Base-by-base conservation (phyloP, 2,797 vertebrate genomes). In the Acanthurus lineatus region DNA sequence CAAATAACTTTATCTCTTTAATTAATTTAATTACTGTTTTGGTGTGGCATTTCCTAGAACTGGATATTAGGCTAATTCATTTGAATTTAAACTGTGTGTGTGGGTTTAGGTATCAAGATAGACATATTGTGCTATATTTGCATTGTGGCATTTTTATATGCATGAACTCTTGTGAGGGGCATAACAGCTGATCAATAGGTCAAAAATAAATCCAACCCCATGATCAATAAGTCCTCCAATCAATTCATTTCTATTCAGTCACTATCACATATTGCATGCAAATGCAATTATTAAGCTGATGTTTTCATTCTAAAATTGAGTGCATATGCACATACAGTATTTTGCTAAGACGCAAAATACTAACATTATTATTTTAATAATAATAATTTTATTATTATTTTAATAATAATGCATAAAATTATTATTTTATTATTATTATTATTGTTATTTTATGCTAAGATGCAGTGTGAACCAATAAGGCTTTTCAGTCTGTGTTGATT, bases 221-320 rank as follows among this genome's bases (percentile, higher is more conserved):
- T 35, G 32, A 35, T 87, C 67, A 73, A 81, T 83, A 65, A 56
- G 69, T 75, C 10, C 56, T 49, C 17, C 25, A 44, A 79, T 84
- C 77, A 74, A 84, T 82, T 63, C 57, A 74, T 76, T 83, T 81
- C 22, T 22, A 70, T 82, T 42, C 3, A 42, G 11, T 42, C 40
- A 42, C 40, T 42, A 42, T 42, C 11, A 42, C 2, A 1, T 2
- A 42, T 42, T 42, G 11, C 40, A 42, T 42, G 2, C 12, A 2
- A 16, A 22, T 53, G 11, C 5, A 49, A 1, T 17, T 6, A 9
- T 9, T 17, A 49, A 8, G 8, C 16, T 8, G 0, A 15, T 19
- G 14, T 15, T 42, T 42, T 9, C 40, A 47, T 17, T 47, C 15
- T 42, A 9, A 42, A 9, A 6, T 5, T 47, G 6, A 15, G 45